A percentile compares a stretch with the other conserved stretches of the same genome.
Conservation (phyloP, 2,888 invertebrate genomes). For the Homarus gammarus region DNA sequence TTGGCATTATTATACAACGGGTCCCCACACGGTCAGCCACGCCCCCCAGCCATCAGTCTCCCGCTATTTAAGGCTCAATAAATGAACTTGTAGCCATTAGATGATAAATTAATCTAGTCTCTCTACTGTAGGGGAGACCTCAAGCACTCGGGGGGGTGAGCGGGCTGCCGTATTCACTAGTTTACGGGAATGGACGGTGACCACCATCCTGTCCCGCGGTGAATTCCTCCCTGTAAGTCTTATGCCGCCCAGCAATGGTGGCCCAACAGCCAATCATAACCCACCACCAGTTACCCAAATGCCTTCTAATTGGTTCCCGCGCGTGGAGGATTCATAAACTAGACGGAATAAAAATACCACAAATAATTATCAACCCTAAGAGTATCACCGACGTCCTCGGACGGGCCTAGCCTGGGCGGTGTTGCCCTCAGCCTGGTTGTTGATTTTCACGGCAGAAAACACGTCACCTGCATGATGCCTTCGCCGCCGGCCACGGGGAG, state of each 20-base stretch:
- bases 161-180: neutral
- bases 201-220: slow-evolving; percentile 11
- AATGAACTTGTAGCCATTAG: no score
- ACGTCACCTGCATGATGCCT: slow-evolving; percentile 22
- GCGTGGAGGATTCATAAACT: slow-evolving; percentile 36
- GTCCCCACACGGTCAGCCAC: no score
- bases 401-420: slow-evolving; percentile 4
- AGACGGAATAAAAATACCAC: slow-evolving; percentile 24
- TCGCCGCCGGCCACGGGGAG: neutral
- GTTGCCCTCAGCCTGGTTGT: slow-evolving; percentile 33
- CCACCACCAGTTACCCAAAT: neutral
- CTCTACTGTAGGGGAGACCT: neutral
- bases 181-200: neutral
- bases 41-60: no score
- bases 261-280: slow-evolving; percentile 38
- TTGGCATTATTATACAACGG: no score
- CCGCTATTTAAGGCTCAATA: no score
- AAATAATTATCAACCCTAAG: slow-evolving; percentile 27
- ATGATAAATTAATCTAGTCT: neutral
- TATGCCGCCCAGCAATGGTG: neutral
- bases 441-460: slow-evolving; percentile 25
- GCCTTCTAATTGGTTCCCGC: slow-evolving; percentile 36
- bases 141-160: neutral
- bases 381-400: slow-evolving; percentile 4
- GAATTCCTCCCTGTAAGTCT: slow-evolving; percentile 23